Percentiles rank a stretch among this genome's conserved stretches.
phyloP scores from a whole-genome alignment of 2,888 invertebrate species.

The Latheticus oryzae region DNA sequence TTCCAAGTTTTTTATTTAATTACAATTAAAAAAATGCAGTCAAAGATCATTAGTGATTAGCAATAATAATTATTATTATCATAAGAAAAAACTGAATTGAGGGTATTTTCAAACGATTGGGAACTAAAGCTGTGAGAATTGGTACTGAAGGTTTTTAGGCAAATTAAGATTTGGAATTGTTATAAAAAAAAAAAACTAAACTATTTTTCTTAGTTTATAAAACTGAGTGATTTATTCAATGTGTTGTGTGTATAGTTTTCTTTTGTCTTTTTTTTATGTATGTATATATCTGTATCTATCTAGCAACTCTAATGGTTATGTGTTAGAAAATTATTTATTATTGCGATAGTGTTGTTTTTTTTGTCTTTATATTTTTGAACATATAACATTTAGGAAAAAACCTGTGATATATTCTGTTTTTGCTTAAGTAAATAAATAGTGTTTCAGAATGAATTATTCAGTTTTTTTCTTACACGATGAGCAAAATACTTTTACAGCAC shows the following conservation, averaged over 20 bases:
- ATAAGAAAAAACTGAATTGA: too few relatives aligned
- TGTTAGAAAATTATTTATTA: constrained; percentile 38
- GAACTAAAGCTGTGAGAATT: constrained; percentile 35
- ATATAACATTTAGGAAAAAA: constrained; percentile 55
- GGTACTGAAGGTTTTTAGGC: constrained; percentile 26
- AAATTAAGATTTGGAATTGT: too few relatives aligned
- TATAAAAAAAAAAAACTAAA: too few relatives aligned
- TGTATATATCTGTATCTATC: too few relatives aligned
- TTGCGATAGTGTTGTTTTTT: constrained; percentile 32
- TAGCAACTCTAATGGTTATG: constrained; percentile 26
- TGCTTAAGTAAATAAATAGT: constrained; percentile 54
- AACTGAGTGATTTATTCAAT: constrained; percentile 24
- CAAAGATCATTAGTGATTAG: constrained; percentile 9
- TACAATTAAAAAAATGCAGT: neutral
- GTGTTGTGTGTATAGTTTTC: constrained; percentile 41
- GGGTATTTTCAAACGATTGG: constrained; percentile 9
- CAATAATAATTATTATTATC: constrained; percentile 23
- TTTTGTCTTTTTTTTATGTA: constrained; percentile 43
- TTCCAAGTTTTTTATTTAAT: constrained; percentile 10
- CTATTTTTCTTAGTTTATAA: constrained; percentile 14
- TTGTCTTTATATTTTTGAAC: constrained; percentile 45
- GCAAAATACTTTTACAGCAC: too few relatives aligned
- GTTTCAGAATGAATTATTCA: constrained; percentile 36
- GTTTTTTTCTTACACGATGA: too few relatives aligned
- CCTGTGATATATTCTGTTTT: constrained; percentile 63